Evolutionary conservation across 2,888 invertebrate species (phyloP).

Genomic region (Protonemura montana): DNA sequence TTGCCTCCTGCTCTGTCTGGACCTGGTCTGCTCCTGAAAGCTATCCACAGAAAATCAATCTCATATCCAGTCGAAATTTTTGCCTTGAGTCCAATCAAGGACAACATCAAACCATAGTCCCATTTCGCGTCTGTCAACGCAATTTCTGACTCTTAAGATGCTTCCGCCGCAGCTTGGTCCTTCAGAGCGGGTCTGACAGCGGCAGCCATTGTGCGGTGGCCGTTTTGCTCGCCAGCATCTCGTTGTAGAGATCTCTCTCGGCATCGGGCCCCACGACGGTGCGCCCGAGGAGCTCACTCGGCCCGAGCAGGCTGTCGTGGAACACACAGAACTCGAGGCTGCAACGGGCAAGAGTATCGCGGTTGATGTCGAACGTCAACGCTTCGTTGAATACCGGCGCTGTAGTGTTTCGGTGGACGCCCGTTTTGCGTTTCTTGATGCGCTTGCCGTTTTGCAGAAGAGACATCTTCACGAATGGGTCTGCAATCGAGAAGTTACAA

Average conservation of each 20-base stretch:
- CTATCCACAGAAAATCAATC: too few species aligned
- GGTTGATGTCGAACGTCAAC: conserved; percentile 60
- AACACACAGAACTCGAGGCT: conserved; percentile 67
- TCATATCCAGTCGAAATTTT: too few species aligned
- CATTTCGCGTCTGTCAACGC: too few species aligned
- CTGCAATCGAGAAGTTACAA: conserved; percentile 53
- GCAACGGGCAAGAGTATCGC: conserved; percentile 64
- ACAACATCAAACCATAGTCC: too few species aligned
- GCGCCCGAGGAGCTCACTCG: conserved; percentile 65
- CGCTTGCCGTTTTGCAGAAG: conserved; percentile 60
- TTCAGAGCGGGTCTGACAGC: conserved; percentile 58
- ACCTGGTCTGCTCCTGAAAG: too few species aligned
- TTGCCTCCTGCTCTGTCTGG: too few species aligned
- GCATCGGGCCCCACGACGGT: conserved; percentile 63
- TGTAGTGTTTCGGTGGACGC: conserved; percentile 61
- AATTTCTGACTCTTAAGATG: too few species aligned
- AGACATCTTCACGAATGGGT: conserved; percentile 63
- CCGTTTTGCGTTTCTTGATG: conserved; percentile 63
- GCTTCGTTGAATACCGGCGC: conserved; percentile 65
- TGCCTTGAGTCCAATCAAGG: too few species aligned
- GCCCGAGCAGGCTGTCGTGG: conserved; percentile 68
- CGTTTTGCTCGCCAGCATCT: conserved; percentile 65
- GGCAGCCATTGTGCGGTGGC: conserved; percentile 69
- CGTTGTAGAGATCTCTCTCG: conserved; percentile 64
- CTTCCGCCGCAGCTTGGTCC: background rate